phyloP scores from a whole-genome alignment of 64 coral and sea anemone genomes.

The Stichodactyla helianthus region DNA sequence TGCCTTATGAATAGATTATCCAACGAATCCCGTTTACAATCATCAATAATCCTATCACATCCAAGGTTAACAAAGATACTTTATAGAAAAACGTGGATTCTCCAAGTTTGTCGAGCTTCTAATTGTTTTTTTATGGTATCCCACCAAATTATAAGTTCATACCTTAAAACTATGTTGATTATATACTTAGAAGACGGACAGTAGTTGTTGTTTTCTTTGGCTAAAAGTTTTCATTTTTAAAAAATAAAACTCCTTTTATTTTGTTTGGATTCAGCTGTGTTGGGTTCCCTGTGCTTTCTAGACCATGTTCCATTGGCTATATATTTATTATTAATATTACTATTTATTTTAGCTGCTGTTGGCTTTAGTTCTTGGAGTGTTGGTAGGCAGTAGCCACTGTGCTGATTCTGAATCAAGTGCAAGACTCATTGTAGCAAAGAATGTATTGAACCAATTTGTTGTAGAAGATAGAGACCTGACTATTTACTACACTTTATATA shows the following conservation, averaged over 20 bases:
- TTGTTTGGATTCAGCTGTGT: not conserved
- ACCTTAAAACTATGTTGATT: not conserved
- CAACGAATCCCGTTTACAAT: not conserved
- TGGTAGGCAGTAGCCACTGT: constrained; percentile 19
- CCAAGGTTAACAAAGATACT: not conserved
- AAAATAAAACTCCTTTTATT: not conserved
- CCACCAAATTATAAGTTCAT: not conserved
- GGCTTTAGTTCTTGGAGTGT: constrained; percentile 39
- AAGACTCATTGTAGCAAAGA: constrained; percentile 82
- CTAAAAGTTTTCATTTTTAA: not conserved
- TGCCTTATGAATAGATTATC: not conserved
- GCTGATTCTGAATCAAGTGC: constrained; percentile 80
- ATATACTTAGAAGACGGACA: not conserved
- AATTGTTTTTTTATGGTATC: not conserved
- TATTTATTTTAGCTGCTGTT: constrained; percentile 54
- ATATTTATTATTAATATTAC: not conserved
- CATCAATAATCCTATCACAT: not conserved
- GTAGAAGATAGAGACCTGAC: constrained; percentile 96
- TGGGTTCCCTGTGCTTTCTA: not conserved
- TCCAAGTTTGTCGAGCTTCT: not conserved
- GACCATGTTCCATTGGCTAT: too few relatives aligned
- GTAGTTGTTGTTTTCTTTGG: not conserved
- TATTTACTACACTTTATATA: constrained; percentile 82
- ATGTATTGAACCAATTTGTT: constrained; percentile 89
- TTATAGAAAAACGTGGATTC: not conserved